Evolutionary conservation across 2,797 vertebrate species (phyloP), one percentile per base, ranked within the genome.

Genomic region (Austrolebias charrua): DNA sequence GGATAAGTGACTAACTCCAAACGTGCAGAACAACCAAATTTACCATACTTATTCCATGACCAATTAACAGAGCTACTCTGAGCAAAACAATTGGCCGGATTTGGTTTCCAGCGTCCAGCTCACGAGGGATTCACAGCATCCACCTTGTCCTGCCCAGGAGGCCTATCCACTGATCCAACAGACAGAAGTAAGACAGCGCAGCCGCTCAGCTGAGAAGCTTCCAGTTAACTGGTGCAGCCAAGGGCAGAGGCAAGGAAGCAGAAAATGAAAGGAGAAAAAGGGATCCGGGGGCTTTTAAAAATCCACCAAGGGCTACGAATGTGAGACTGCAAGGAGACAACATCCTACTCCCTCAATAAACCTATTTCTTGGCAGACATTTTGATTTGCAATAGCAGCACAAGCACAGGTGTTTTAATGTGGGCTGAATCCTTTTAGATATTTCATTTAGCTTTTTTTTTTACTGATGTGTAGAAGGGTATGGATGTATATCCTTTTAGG

Each of bases 1-100:
- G 76, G 84, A 81, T 75, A 75, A 86, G 76, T 55, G 79, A 63
- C 77, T 73, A 66, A 75, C 72, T 75, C 80, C 70, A 61, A 35
- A 28, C 1, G 55, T 29, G 7, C 24, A 43, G 66, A 43, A 66
- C 55, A 63, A 71, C 63, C 64, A 19, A 66, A 69, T 70, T 43
- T 63, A 77, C 85, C 68, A 47, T 50, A 45, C 77, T 84, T 79
- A 72, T 71, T 84, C 85, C 80, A 71, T 50, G 0, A 76, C 77
- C 79, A 83, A 86, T 86, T 83, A 84, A 82, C 83, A 86, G 70
- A 54, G 68, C 24, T 79, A 55, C 79, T 82, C 72, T n/a, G 70
- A 58, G 75, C 62, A 75, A 66, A 85, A 84, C 71, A 76, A 85
- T 76, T 74, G 60, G 68, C 72, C 58, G 45, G 50, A 72, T 66